Conservation (phyloP, 2,888 invertebrate species). For the Monoplex corrugatus region DNA sequence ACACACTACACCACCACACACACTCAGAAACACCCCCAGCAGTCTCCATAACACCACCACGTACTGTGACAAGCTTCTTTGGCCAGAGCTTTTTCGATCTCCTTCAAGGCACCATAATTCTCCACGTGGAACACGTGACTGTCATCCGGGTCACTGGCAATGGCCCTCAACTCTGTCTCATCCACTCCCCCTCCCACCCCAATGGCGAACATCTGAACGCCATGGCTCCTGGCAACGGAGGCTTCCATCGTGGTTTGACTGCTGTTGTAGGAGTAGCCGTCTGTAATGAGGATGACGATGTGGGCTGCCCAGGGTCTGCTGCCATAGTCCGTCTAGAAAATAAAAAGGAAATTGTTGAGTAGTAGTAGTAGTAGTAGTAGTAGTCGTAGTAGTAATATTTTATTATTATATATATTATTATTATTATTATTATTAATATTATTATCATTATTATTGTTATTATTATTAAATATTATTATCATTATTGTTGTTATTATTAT, state of each 20-base stretch:
- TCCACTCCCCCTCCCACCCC: conserved; percentile 67
- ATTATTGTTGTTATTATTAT: no score
- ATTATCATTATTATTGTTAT: no score
- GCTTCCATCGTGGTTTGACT: conserved; percentile 57
- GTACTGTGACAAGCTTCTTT: conserved; percentile 66
- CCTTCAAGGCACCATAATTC: conserved; percentile 63
- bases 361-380: no score
- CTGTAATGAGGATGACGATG: conserved; percentile 70
- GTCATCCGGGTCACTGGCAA: conserved; percentile 68
- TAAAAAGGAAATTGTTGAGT: no score
- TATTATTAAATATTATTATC: no score
- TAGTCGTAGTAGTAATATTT: no score
- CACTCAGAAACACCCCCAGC: no score
- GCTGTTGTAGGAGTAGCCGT: conserved; percentile 62
- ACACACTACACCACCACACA: no score
- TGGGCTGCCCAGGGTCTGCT: conserved; percentile 62
- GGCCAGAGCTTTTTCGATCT: conserved; percentile 64
- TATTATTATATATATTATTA: not conserved
- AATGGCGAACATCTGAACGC: conserved; percentile 66
- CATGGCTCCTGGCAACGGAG: conserved; percentile 55
- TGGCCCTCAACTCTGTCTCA: conserved; percentile 61
- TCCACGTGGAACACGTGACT: conserved; percentile 67
- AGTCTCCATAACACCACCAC: not conserved
- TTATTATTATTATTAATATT: not conserved
- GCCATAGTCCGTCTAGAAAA: conserved; percentile 55